A percentile compares a stretch with the other conserved stretches of the same genome.
Conservation (phyloP, 2,888 invertebrate species). For the Argyresthia albistria region DNA sequence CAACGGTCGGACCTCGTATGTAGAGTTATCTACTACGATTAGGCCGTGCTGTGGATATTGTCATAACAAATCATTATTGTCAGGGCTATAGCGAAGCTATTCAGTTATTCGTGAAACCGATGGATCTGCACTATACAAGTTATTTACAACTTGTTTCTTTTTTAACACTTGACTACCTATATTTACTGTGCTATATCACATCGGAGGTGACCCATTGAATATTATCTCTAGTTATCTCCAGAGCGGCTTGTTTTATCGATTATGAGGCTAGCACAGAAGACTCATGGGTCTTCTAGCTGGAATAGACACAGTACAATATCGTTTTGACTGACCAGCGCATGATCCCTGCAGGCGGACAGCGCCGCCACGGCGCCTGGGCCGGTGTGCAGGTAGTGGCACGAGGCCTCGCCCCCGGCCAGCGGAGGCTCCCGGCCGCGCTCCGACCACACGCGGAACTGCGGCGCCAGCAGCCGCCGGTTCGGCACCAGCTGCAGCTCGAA, state of each 20-base stretch:
- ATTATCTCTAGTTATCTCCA: too few relatives aligned
- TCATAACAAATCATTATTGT: too few relatives aligned
- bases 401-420: slow-evolving; percentile 40
- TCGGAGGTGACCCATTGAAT: too few relatives aligned
- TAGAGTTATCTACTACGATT: slow-evolving; percentile 76
- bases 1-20: slow-evolving; percentile 79
- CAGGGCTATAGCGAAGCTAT: too few relatives aligned
- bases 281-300: neutral
- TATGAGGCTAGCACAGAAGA: neutral
- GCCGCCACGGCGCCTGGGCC: slow-evolving; percentile 74
- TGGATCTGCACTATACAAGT: too few relatives aligned
- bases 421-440: slow-evolving; percentile 47
- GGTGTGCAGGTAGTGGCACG: slow-evolving; percentile 78
- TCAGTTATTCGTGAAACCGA: too few relatives aligned
- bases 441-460: slow-evolving; percentile 74
- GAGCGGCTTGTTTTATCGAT: neutral
- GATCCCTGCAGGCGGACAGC: slow-evolving; percentile 76
- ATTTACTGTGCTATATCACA: too few relatives aligned
- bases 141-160: too few relatives aligned
- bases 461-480: slow-evolving; percentile 74
- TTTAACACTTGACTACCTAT: too few relatives aligned
- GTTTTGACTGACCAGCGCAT: slow-evolving; percentile 69
- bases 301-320: slow-evolving; percentile 3
- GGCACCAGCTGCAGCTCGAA: slow-evolving; percentile 74
- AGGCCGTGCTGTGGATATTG: slow-evolving; percentile 73